Evolutionary conservation across 2,888 invertebrate genomes (phyloP), one percentile per base, ranked within the genome.

Genomic region (Andrena fulva): DNA sequence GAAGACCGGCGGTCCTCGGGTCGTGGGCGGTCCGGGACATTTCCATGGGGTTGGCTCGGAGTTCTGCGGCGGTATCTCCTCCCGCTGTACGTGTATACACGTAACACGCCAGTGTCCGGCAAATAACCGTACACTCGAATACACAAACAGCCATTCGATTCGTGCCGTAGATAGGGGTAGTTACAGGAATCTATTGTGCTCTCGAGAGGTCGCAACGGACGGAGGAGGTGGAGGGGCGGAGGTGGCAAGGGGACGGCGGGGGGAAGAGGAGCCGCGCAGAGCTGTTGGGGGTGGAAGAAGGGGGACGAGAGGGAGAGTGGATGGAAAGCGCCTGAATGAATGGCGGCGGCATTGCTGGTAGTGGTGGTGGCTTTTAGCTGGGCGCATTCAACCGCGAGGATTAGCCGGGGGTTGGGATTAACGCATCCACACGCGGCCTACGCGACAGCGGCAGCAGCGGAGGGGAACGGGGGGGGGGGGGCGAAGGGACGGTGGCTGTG

Each of bases 141-240:
- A 90, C 91, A 89, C 92, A 91, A 92, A 92, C 91, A 92, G 88
- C 77, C 83, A 87, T 90, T 89, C 90, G 91, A 92, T 91, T 91
- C 88, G 90, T 87, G 85, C 85, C 87, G 89, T 86, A 87, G 90
- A 92, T 92, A 89, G 89, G 88, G 89, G 88, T 91, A 90, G 91
- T 92, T 91, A 91, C 91, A 90, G 91, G 89, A 91, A 91, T 91
- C 90, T 88, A 92, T 92, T 92, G 91, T 91, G 89, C 88, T 87
- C 87, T 90, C 86, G 84, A 88, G 89, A 89, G 89, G 84, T 83
- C 82, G 85, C 66, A 73, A 77, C 72, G 84, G 69, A 52, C 71
- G 75, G 63, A 60, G 52, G 78, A 59, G 56, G 63, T 72, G 71
- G 77, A 60, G 73, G 66, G 71, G 64, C 42, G 81, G 81, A 68